Base-by-base conservation (phyloP, 2,113 vertebrate species). In the Plotosus lineatus region DNA sequence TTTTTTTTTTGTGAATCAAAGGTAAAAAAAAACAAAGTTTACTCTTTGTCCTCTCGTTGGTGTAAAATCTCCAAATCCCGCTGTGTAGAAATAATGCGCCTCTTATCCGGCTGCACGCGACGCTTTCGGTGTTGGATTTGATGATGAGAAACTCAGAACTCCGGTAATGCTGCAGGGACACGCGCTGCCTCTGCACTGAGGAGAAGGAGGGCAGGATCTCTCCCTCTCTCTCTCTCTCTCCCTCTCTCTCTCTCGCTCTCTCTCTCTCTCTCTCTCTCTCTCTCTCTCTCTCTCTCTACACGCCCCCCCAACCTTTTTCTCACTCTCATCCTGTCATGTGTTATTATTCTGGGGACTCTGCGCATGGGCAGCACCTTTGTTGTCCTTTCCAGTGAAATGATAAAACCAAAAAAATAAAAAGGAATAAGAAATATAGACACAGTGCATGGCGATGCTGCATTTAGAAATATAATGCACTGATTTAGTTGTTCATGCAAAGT, bases 261-360 rank as follows among this genome's bases (percentile, higher is more conserved):
- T 58, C 78, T 40, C 86, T 75, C 86, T 33, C 90, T 88, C 87
- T 87, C 85, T 89, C 72, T 77, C 75, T 78, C 84, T 86, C 83
- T 87, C 85, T 86, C 85, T 89, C 87, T 88, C 87, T 90, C 89
- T 84, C 88, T 87, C 82, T 85, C 85, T 58, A 79, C 79, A 60
- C 83, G 50, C 75, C 17, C 85, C 68, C 87, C 31, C 90, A 89
- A 86, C 87, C 84, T 90, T 69, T 61, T 58, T 79, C 83, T 81
- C 87, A 40, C 73, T 79, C 77, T 56, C 89, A 90, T 83, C 89
- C 88, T 92, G 92, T 92, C 90, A 89, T 91, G 91, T 93, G 93
- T 94, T 93, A 92, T 95, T 93, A 92, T 92, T 94, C 91, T 88
- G 90, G 92, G 90, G 92, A 93, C 85, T 90, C 88, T 92, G 90